Base-by-base conservation (phyloP, 2,113 vertebrate species). In the Platichthys flesus region DNA sequence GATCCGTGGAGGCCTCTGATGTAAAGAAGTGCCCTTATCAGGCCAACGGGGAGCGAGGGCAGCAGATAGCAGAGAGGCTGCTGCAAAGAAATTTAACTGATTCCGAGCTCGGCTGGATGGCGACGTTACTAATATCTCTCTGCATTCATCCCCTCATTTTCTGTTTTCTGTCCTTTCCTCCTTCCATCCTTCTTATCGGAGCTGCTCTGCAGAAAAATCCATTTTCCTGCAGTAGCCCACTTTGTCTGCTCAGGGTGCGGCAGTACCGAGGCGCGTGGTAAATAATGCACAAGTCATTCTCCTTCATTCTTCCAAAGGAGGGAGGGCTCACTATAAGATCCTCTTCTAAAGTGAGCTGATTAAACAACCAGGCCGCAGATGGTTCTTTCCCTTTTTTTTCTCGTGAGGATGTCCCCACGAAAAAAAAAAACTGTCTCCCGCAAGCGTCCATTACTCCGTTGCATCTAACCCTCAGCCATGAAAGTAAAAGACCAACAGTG, bases 251-350 rank as follows among this genome's bases (percentile, higher is more conserved):
- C 47, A 76, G 79, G 85, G 83, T 70, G 82, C 64, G 35, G 76
- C 52, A 31, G 65, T 78, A 79, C 68, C 60, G 76, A 85, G 87
- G 83, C 70, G 20, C 79, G 57, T 90, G 85, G 90, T 94, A 93
- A 94, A 95, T 95, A 95, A 94, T 94, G 90, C 93, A 94, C 85
- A 85, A 87, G 81, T 60, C 74, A 84, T 90, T 83, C 82, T 88
- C 78, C 75, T 85, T 87, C 78, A 87, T 88, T 85, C 83, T 79
- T 90, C 69, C 79, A 80, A 83, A 78, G 78, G 71, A 87, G 52
- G 61, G 61, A 85, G 71, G 9, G 7, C 82, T 85, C 54, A 51
- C 76, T 86, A 78, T 74, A 76, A 76, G 84, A 88, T 58, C 54
- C 73, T 88, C 74, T 90, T 15, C 78, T 75, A 68, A 91, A 90